Evolutionary conservation across 1,140 invertebrate genomes (phyloP).

Genomic region (Hylaeus volcanicus): DNA sequence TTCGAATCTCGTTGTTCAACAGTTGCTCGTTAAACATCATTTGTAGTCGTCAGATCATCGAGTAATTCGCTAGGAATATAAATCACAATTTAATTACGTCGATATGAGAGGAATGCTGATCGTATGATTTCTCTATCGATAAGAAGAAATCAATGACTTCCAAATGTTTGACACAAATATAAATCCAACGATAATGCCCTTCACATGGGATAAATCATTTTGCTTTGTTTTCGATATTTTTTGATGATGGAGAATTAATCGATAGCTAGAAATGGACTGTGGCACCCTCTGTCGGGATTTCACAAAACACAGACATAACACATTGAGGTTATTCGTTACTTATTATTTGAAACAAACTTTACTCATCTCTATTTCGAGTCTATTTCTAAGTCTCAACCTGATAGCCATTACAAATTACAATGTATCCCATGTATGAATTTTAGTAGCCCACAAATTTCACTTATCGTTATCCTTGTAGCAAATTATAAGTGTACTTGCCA

Average conservation of each 20-base stretch:
- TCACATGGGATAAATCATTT: neutral
- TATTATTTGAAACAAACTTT: no score
- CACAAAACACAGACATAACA: neutral
- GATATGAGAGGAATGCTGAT: neutral
- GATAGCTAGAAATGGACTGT: neutral
- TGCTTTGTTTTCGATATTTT: neutral
- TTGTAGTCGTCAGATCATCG: neutral
- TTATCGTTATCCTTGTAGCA: no score
- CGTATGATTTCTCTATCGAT: neutral
- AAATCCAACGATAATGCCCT: neutral
- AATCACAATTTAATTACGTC: neutral
- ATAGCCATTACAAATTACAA: no score
- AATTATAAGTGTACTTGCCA: no score
- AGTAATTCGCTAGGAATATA: neutral
- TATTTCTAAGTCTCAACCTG: no score
- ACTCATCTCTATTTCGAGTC: no score
- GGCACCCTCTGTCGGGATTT: slow-evolving; percentile 2
- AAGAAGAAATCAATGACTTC: neutral
- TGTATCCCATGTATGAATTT: no score
- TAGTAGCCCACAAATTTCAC: no score
- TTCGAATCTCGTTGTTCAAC: neutral
- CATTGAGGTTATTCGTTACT: no score
- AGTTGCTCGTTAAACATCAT: neutral
- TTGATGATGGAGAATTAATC: neutral
- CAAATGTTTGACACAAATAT: neutral